Evolutionary conservation across 2,888 invertebrate species (phyloP).

Genomic region (Spodoptera littoralis): DNA sequence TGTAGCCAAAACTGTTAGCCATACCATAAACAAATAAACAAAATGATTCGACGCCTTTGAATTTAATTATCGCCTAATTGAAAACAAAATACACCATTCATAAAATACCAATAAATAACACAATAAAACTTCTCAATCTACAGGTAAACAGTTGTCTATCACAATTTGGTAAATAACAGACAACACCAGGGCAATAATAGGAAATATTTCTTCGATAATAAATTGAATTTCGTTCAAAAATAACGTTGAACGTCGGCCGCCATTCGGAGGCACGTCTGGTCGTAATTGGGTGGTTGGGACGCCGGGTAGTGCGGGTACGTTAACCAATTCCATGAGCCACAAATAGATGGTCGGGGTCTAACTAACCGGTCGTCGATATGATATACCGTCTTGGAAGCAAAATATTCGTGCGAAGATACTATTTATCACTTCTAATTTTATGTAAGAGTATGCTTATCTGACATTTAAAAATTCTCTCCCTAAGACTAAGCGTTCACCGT

Average conservation of each 20-base stretch:
- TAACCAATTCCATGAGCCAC: constrained; percentile 21
- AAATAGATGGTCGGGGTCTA: constrained; percentile 12
- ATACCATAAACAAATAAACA: too few relatives aligned
- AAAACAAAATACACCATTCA: too few relatives aligned
- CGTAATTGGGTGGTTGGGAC: constrained; percentile 31
- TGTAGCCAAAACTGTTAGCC: too few relatives aligned
- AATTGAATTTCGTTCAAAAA: constrained; percentile 6
- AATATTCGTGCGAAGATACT: constrained; percentile 1
- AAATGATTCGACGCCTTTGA: too few relatives aligned
- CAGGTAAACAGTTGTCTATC: background rate
- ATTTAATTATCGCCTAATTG: too few relatives aligned
- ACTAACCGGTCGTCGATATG: constrained; percentile 7
- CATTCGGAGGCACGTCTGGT: constrained; percentile 4
- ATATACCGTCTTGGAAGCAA: background rate
- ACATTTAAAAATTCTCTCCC: too few relatives aligned
- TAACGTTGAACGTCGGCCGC: too few relatives aligned
- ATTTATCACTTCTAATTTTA: background rate
- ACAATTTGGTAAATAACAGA: background rate
- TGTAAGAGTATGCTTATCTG: too few relatives aligned
- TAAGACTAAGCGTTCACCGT: too few relatives aligned
- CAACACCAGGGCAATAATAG: background rate
- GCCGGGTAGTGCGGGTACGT: background rate
- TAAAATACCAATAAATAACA: too few relatives aligned
- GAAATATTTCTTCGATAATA: background rate
- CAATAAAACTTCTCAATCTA: too few relatives aligned